These are phyloP conservation scores for Arremon brunneinucha DNA, from an alignment of 2,797 vertebrate genomes.

Conservation along the genomic window DNA sequence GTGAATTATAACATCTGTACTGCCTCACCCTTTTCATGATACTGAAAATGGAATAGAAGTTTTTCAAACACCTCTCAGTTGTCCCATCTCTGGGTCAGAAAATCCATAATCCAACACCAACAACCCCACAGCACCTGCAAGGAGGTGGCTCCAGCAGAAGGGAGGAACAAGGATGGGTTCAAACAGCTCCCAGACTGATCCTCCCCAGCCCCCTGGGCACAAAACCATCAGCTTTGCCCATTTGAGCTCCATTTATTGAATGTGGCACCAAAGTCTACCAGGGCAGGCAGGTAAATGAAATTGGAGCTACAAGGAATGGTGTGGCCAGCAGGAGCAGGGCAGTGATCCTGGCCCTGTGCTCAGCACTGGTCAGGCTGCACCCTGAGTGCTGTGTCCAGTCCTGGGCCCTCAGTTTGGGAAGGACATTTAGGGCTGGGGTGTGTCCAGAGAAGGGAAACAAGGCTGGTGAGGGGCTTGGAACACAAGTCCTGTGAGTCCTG, in stretches of 20 bases:
- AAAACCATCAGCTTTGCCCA: background rate
- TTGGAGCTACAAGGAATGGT: background rate
- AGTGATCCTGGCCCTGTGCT: fast-evolving
- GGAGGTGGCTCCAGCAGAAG: background rate
- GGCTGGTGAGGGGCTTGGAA: background rate
- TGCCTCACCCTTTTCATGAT: background rate
- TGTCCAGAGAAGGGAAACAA: background rate
- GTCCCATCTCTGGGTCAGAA: background rate
- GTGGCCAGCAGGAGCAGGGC: background rate
- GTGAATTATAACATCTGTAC: background rate
- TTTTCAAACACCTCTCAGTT: background rate
- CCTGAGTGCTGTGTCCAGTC: background rate
- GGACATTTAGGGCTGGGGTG: fast-evolving
- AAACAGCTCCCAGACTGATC: background rate
- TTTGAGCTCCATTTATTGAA: background rate
- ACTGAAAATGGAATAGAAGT: background rate
- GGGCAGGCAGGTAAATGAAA: background rate
- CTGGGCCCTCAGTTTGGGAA: background rate
- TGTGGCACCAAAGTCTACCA: fast-evolving
- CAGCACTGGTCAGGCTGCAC: background rate
- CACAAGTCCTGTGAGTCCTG: background rate
- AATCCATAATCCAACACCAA: background rate
- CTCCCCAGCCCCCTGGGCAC: background rate
- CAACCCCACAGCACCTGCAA: background rate
- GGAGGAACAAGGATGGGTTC: background rate